These are phyloP conservation scores for Atta cephalotes DNA, from an alignment of 1,140 invertebrate genomes.

Conservation along the genomic window DNA sequence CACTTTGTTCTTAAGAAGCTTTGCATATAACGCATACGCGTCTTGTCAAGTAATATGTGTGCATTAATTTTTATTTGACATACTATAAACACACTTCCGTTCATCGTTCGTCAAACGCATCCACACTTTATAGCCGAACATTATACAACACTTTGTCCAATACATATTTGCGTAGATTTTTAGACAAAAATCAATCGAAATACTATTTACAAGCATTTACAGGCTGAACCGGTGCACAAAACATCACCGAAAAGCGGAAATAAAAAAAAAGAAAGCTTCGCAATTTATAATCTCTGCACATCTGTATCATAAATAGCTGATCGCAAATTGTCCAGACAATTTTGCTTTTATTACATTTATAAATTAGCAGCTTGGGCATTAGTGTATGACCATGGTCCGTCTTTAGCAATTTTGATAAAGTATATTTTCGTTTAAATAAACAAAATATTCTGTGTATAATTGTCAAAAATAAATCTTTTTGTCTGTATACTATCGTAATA, in stretches of 20 bases:
- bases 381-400: background rate
- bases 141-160: background rate
- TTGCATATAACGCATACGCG: background rate
- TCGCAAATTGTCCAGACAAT: slow-evolving; percentile 25
- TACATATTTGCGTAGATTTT: background rate
- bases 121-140: background rate
- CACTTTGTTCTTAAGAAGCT: background rate
- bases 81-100: slow-evolving; percentile 33
- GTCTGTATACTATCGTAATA: background rate
- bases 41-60: slow-evolving; percentile 15
- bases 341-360: background rate
- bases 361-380: slow-evolving; percentile 29
- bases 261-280: background rate
- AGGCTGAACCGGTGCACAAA: background rate
- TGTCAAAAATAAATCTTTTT: slow-evolving; percentile 9
- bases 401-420: background rate
- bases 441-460: background rate
- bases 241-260: slow-evolving; percentile 16
- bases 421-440: background rate
- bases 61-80: slow-evolving; percentile 12
- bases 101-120: slow-evolving; percentile 6
- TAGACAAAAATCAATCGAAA: background rate
- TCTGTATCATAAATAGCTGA: slow-evolving; percentile 49
- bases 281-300: slow-evolving; percentile 43
- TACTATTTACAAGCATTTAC: slow-evolving; percentile 12